Evolutionary conservation across 2,113 vertebrate species (phyloP).

Genomic region (rat (Rattus norvegicus)): DNA sequence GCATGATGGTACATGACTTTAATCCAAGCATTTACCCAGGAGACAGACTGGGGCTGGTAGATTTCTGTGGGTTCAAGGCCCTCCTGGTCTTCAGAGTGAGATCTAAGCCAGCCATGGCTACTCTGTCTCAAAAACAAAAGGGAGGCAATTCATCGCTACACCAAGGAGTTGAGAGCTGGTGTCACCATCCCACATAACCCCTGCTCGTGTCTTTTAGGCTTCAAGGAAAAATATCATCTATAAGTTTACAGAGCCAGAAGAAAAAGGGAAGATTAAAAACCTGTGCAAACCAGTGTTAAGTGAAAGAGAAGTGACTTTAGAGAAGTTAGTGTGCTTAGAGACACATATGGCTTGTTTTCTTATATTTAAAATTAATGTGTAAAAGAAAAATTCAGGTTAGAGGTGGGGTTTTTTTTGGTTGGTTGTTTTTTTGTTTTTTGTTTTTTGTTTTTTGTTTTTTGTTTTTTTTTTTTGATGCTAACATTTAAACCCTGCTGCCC

Average conservation of each 20-base stretch:
- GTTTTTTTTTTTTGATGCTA: constrained; percentile 33
- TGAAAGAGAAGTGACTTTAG: neutral
- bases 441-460: too few species aligned
- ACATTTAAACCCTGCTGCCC: constrained; percentile 33
- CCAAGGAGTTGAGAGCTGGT: neutral
- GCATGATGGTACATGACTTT: neutral
- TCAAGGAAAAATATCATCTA: neutral
- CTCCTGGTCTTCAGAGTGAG: too few species aligned
- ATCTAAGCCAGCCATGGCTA: neutral
- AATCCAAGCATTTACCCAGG: neutral
- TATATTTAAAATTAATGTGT: neutral
- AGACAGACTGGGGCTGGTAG: neutral
- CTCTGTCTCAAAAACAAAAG: neutral
- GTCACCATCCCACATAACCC: neutral
- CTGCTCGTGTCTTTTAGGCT: neutral
- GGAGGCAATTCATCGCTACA: neutral
- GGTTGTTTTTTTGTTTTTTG: too few species aligned
- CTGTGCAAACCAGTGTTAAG: constrained; percentile 1
- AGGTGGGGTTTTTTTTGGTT: too few species aligned
- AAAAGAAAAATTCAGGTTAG: constrained; percentile 18
- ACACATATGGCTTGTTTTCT: neutral
- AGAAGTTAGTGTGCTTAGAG: neutral
- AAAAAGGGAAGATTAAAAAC: neutral
- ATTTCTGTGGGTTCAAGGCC: neutral
- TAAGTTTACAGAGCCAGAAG: neutral